phyloP scores from a whole-genome alignment of 2,888 invertebrate species.

The Ennomos fuscantarius region DNA sequence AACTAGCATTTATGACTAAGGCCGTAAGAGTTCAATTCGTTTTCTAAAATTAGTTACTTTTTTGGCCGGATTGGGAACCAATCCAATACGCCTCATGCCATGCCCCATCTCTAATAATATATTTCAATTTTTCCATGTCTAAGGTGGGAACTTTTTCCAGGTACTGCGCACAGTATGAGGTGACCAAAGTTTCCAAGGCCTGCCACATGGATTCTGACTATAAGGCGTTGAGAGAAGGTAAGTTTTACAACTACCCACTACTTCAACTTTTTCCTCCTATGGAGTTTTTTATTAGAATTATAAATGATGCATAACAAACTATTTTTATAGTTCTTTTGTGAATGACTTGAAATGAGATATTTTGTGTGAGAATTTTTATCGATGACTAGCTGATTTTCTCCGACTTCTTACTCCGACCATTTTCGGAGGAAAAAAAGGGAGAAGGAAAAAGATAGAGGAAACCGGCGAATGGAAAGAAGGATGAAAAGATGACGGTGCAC shows the following conservation, averaged over 20 bases:
- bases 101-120: conserved; percentile 26
- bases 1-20: no score
- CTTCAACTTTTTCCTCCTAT: conserved; percentile 2
- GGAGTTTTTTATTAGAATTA: background rate
- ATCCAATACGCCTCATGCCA: background rate
- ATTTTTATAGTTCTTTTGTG: conserved; percentile 15
- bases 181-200: conserved; percentile 92
- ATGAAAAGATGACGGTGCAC: no score
- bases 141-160: conserved; percentile 80
- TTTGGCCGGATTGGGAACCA: background rate
- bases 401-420: no score
- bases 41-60: no score
- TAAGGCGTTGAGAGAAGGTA: conserved; percentile 91
- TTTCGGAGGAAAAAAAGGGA: no score
- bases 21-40: no score
- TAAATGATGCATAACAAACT: conserved; percentile 8
- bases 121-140: conserved; percentile 50
- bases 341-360: conserved; percentile 1
- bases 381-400: no score
- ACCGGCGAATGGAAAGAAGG: no score
- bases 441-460: no score
- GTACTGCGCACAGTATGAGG: conserved; percentile 94
- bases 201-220: conserved; percentile 91
- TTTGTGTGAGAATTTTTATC: conserved; percentile 4
- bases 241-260: conserved; percentile 37